phyloP scores from a whole-genome alignment of 1,140 invertebrate species.

The Drosophila funebris region DNA sequence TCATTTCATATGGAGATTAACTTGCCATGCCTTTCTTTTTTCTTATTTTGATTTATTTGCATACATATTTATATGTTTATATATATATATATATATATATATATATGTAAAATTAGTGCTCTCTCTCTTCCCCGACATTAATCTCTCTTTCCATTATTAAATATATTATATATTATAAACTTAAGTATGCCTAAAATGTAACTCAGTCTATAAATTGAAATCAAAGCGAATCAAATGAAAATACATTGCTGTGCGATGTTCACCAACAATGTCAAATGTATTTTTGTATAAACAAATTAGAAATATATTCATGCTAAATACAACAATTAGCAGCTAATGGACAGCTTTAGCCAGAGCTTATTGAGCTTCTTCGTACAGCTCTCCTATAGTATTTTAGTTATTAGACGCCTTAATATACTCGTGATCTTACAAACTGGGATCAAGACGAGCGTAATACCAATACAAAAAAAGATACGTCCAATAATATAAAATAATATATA shows the following conservation, averaged over 20 bases:
- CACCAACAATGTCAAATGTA: slow-evolving; percentile 17
- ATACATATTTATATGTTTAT: background rate
- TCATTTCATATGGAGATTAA: slow-evolving; percentile 29
- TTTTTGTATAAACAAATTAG: slow-evolving; percentile 8
- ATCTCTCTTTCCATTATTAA: background rate
- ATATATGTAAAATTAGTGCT: slow-evolving; percentile 23
- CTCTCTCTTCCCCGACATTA: slow-evolving; percentile 10
- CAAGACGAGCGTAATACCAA: slow-evolving; percentile 27
- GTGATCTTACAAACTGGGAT: slow-evolving; percentile 7
- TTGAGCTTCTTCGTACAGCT: slow-evolving; percentile 13
- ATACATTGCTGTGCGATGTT: slow-evolving; percentile 1
- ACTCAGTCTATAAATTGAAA: slow-evolving; percentile 23
- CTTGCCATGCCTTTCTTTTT: slow-evolving; percentile 32
- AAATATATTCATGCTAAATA: slow-evolving; percentile 11
- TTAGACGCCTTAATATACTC: slow-evolving; percentile 40
- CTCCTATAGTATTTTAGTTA: slow-evolving; percentile 30
- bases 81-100: slow-evolving; percentile 28
- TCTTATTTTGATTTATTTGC: background rate
- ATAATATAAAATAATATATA: slow-evolving; percentile 17
- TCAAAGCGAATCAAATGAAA: slow-evolving; percentile 14
- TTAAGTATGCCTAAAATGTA: slow-evolving; percentile 32
- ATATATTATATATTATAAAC: slow-evolving; percentile 10
- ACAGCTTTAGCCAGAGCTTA: slow-evolving; percentile 38
- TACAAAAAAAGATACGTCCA: slow-evolving; percentile 57
- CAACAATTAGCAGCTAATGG: slow-evolving; percentile 5